A percentile compares a stretch with the other conserved stretches of the same genome.
These are phyloP conservation scores for Clinocottus analis DNA, from an alignment of 2,113 vertebrate species.

Conservation along the genomic window DNA sequence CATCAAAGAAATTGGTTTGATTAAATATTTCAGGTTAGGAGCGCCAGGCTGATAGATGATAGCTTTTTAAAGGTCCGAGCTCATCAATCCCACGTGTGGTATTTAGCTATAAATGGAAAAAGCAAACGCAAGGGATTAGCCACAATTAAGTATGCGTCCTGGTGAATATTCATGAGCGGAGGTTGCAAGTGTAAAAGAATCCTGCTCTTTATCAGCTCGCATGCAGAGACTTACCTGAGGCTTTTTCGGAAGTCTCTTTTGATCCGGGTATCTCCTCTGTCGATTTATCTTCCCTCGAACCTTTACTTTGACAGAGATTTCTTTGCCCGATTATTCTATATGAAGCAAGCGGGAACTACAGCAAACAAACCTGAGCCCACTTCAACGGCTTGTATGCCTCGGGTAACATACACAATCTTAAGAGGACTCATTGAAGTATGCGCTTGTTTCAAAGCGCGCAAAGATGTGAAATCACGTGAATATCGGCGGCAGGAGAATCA, in stretches of 20 bases:
- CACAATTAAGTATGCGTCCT: conserved; percentile 62
- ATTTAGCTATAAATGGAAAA: conserved; percentile 58
- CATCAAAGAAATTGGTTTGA: conserved; percentile 61
- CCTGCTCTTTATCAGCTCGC: conserved; percentile 58
- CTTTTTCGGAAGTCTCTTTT: conserved; percentile 46
- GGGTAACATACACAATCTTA: background rate
- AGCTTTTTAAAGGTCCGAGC: conserved; percentile 40
- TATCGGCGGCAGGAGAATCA: conserved; percentile 11
- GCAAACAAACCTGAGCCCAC: conserved; percentile 4
- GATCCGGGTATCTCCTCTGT: conserved; percentile 44
- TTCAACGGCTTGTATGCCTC: background rate
- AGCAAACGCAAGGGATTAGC: conserved; percentile 62
- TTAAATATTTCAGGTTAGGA: conserved; percentile 44
- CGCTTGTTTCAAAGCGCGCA: background rate
- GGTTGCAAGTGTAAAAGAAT: conserved; percentile 43
- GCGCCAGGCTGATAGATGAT: conserved; percentile 49
- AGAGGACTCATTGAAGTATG: background rate
- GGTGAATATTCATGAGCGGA: conserved; percentile 69
- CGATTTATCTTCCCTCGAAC: conserved; percentile 20
- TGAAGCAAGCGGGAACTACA: background rate
- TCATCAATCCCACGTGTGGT: conserved; percentile 47
- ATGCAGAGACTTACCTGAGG: conserved; percentile 51
- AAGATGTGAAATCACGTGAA: background rate
- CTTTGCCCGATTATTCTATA: conserved; percentile 13
- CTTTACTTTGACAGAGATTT: conserved; percentile 26